Percentiles rank a stretch among this genome's conserved stretches.
phyloP scores from a whole-genome alignment of 2,113 vertebrate genomes.

The Jacana jacana region DNA sequence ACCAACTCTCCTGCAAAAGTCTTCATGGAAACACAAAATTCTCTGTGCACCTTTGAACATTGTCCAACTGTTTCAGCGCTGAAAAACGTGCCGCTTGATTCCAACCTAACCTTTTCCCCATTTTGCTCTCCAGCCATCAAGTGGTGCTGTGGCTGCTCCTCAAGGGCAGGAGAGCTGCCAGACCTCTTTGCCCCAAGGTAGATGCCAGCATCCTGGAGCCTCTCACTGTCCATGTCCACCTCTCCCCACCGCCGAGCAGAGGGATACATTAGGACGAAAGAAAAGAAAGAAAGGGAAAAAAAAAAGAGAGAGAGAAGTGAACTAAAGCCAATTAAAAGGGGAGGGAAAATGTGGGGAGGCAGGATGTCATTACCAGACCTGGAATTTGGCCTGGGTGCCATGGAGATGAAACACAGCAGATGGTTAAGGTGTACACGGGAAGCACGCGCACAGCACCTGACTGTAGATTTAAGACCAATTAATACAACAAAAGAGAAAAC shows the following conservation, averaged over 20 bases:
- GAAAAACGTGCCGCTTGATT: neutral
- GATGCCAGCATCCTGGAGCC: neutral
- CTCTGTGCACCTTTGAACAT: neutral
- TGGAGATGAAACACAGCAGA: constrained; percentile 62
- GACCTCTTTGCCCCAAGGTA: neutral
- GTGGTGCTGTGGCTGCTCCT: neutral
- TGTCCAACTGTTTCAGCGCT: neutral
- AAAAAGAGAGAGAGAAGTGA: neutral
- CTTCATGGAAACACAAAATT: neutral
- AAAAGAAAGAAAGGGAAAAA: neutral
- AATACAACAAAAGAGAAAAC: constrained; percentile 54
- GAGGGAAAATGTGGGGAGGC: neutral
- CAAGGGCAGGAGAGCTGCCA: neutral
- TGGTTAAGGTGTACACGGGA: constrained; percentile 55
- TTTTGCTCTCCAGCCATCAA: neutral
- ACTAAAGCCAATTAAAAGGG: neutral
- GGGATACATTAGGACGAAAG: neutral
- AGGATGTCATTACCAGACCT: constrained; percentile 35
- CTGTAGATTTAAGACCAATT: constrained; percentile 46
- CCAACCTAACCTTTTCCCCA: neutral
- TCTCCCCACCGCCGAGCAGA: rapidly evolving
- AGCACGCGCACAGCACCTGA: constrained; percentile 21
- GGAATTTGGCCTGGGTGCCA: constrained; percentile 62
- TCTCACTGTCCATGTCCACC: neutral
- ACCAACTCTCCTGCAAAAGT: neutral